phyloP scores from a whole-genome alignment of 1,140 invertebrate genomes.

The Solen grandis region DNA sequence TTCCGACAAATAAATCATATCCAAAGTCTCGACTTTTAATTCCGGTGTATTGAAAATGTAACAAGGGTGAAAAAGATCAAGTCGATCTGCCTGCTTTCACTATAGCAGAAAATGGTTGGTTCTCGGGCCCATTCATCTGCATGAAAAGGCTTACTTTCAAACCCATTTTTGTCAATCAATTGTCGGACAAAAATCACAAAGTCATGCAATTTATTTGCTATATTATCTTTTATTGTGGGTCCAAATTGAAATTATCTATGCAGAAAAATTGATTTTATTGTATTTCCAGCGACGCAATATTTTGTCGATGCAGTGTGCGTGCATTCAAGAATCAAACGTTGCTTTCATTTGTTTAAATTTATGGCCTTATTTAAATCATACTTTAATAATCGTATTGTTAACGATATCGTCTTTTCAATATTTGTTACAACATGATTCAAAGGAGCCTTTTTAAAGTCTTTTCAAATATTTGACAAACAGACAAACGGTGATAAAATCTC shows the following conservation, averaged over 20 bases:
- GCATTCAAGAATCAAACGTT: no score
- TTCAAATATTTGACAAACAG: no score
- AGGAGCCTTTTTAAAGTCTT: no score
- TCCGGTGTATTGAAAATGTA: slow-evolving; percentile 22
- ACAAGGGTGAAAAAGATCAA: not conserved
- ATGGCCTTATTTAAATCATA: no score
- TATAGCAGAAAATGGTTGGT: not conserved
- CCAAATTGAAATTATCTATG: not conserved
- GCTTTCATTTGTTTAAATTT: no score
- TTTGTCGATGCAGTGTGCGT: not conserved
- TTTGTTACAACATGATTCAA: no score
- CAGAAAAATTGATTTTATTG: not conserved
- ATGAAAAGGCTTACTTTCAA: slow-evolving; percentile 46
- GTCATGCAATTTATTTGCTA: slow-evolving; percentile 41
- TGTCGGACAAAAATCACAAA: slow-evolving; percentile 49
- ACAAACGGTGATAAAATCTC: no score
- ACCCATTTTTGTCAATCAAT: slow-evolving; percentile 39
- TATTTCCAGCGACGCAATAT: not conserved
- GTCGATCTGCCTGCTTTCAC: not conserved
- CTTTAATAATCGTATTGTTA: no score
- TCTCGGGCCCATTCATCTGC: not conserved
- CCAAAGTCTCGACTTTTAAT: slow-evolving; percentile 52
- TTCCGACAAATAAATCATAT: slow-evolving; percentile 45
- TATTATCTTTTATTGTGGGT: not conserved
- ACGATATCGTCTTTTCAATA: no score